These are phyloP conservation scores for Chascanopsetta lugubris DNA, from an alignment of 2,113 vertebrate genomes.

Conservation along the genomic window DNA sequence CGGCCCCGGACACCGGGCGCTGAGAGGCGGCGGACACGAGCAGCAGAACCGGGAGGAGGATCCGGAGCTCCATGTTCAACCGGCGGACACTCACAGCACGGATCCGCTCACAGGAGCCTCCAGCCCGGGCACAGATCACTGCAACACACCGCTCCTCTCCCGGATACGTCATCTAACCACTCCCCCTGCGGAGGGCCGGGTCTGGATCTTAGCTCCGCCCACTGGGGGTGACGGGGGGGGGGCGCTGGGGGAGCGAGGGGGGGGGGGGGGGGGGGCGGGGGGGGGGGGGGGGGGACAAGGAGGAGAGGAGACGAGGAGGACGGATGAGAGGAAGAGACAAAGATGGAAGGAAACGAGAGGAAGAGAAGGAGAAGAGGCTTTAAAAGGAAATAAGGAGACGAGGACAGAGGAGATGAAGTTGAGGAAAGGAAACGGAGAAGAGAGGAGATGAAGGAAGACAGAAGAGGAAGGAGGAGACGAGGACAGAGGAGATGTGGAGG, in stretches of 20 bases:
- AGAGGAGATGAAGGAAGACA: not conserved
- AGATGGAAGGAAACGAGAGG: not conserved
- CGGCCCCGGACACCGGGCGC: constrained; percentile 45
- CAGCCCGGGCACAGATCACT: constrained; percentile 13
- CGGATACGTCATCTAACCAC: constrained; percentile 36
- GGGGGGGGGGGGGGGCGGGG: accelerated
- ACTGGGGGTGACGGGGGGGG: not conserved
- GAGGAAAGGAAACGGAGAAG: not conserved
- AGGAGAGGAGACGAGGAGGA: not conserved
- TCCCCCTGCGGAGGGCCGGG: constrained; percentile 24
- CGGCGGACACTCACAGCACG: not conserved
- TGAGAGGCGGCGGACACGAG: constrained; percentile 46
- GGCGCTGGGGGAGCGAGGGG: too few relatives aligned
- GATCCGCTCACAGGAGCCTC: not conserved
- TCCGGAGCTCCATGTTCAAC: constrained; percentile 61
- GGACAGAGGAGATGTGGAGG: too few relatives aligned
- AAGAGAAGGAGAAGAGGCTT: not conserved
- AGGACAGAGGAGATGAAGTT: constrained; percentile 1
- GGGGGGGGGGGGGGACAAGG: too few relatives aligned
- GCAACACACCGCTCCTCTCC: constrained; percentile 33
- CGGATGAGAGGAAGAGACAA: not conserved
- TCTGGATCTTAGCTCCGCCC: constrained; percentile 24
- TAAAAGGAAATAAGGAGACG: too few relatives aligned
- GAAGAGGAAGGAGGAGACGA: not conserved
- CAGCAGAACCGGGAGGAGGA: constrained; percentile 33